Conservation (phyloP, 2,888 invertebrate genomes). For the Marasmarcha lunaedactyla region DNA sequence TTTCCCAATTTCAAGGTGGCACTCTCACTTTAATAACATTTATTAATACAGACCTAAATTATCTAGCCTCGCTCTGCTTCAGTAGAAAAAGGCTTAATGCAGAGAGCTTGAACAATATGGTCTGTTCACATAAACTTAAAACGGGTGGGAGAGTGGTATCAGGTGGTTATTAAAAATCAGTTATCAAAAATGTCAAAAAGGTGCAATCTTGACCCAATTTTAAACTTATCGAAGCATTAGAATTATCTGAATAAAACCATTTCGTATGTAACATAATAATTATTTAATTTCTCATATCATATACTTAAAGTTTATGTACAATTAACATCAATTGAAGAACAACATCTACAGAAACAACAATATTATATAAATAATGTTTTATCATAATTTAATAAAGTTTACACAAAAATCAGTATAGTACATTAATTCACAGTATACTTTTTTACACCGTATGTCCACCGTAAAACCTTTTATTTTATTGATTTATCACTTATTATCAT, state of each 20-base stretch:
- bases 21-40: no score
- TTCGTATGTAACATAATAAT: slow-evolving; percentile 51
- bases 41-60: no score
- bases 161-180: no score
- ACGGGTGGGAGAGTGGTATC: no score
- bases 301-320: slow-evolving; percentile 62
- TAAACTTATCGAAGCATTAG: no score
- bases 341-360: slow-evolving; percentile 34
- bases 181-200: no score
- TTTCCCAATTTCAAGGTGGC: no score
- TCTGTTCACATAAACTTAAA: no score
- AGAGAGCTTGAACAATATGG: no score
- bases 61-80: no score
- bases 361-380: slow-evolving; percentile 1
- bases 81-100: no score
- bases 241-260: slow-evolving; percentile 30
- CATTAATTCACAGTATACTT: slow-evolving; percentile 21
- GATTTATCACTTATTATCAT: neutral
- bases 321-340: slow-evolving; percentile 50
- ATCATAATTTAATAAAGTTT: slow-evolving; percentile 23
- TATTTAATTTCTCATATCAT: slow-evolving; percentile 34
- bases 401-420: slow-evolving; percentile 43
- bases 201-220: no score
- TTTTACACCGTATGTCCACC: neutral
- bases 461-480: neutral